Evolutionary conservation across 2,888 invertebrate genomes (phyloP), one percentile per base, ranked within the genome.

Genomic region (Smittia aterrima): DNA sequence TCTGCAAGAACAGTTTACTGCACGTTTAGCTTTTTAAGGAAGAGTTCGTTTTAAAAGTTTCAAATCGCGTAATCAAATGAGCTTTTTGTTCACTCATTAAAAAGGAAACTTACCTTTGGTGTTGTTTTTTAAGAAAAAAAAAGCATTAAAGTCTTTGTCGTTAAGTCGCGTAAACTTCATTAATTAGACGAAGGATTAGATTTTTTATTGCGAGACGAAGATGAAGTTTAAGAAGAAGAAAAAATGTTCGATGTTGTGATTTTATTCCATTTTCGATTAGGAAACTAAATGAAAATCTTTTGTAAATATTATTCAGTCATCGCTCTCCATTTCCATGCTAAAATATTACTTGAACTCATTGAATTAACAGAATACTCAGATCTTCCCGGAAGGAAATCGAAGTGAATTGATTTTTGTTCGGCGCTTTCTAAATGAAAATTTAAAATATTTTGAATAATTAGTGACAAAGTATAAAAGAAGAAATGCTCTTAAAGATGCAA

Each of bases 211-310:
- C 41, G 24, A n/a, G 18, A 58, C 47, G 32, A 32, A 32, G 32
- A n/a, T 22, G 58, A 58, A 47, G n/a, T 47, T 47, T 38, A 66
- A 66, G 16, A 20, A 38, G 38, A 38, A 38, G 25, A 68, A 22
- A 47, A 70, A 13, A 22, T 38, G 24, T 70, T 70, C 70, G 54
- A 70, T 70, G 70, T 70, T 70, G 70, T 70, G 70, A 70, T 70
- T 70, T 54, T 41, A 67, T 66, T 66, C 66, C 32, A 38, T 38
- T 66, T 32, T 66, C 66, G n/a, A 27, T 9, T 38, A 64, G 27
- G 64, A 2, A 18, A 64, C 18, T n/a, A 58, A 58, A 58, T 25
- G 64, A 27, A 64, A 27, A 64, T 64, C 58, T 58, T 58, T 27
- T 27, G 64, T 64, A 64, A 24, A 64, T 24, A 64, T 24, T 13